Evolutionary conservation across 2,797 vertebrate species (phyloP), one percentile per base, ranked within the genome.

Genomic region (Borostomias antarcticus): DNA sequence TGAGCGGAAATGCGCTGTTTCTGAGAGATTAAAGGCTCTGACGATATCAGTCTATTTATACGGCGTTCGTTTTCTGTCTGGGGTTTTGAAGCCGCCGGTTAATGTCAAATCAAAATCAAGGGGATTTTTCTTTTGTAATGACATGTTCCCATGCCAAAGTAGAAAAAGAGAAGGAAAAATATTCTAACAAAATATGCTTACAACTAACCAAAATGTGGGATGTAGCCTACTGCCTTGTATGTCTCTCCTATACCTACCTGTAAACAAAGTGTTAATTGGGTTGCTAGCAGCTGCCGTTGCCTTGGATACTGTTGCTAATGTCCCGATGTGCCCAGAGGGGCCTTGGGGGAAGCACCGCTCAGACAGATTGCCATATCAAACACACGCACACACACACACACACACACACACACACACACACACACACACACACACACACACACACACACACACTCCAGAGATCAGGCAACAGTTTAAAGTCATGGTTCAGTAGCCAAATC

Each of bases 301-400:
- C 85, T 62, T 86, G 89, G 92, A 82, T 75, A 84, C 85, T 43
- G 86, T 89, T 88, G 88, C 82, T 74, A 83, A 56, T 72, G 54
- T 74, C 79, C 74, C 58, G 74, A 75, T 75, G 82, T 70, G 83
- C 64, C 73, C 72, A 61, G 11, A 35, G 74, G 60, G 53, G 76
- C 87, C 78, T 70, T 30, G 26, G 81, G 86, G 87, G 83, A 80
- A 68, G 68, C 50, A 77, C 69, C 33, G 2, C 64, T 78, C 63
- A 80, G 66, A 62, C 62, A 73, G 37, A 66, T 60, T 50, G 56
- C 6, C 29, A 19, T 33, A 32, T 64, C 1, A 11, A 58, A 66
- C 62, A 67, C 62, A 78, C 66, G 59, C 47, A 30, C 68, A 65
- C 37, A 61, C 63, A 45, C 33, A 71, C 33, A 74, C 56, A 64